phyloP scores from a whole-genome alignment of 2,888 invertebrate genomes.

The Synergus gifuensis region DNA sequence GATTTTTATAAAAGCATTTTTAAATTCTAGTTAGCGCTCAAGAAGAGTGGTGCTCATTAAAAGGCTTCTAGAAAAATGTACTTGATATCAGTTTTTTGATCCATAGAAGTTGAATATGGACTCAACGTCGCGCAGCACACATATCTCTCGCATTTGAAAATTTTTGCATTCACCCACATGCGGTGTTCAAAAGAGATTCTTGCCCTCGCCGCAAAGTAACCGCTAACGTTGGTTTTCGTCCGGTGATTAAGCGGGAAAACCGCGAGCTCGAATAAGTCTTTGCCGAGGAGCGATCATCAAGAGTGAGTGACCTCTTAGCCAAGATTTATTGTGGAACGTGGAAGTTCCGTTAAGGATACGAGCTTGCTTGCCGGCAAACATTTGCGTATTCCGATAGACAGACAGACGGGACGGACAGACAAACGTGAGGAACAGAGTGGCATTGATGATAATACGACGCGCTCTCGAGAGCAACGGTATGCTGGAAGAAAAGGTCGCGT shows the following conservation, averaged over 20 bases:
- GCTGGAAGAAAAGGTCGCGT: slow-evolving; percentile 18
- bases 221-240: slow-evolving; percentile 4
- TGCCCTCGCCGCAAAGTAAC: slow-evolving; percentile 13
- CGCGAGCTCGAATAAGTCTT: slow-evolving; percentile 21
- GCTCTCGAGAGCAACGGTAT: slow-evolving; percentile 24
- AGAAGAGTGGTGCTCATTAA: background rate
- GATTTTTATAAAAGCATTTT: background rate
- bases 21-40: background rate
- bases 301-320: slow-evolving; percentile 33
- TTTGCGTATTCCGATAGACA: slow-evolving; percentile 31
- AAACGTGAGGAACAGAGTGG: slow-evolving; percentile 31
- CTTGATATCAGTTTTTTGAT: background rate
- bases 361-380: background rate
- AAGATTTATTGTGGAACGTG: slow-evolving; percentile 33
- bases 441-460: slow-evolving; percentile 33
- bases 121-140: background rate
- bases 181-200: slow-evolving; percentile 18
- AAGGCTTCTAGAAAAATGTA: background rate
- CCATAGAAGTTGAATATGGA: background rate
- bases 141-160: background rate
- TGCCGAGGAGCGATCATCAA: slow-evolving; percentile 16
- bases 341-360: slow-evolving; percentile 38
- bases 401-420: slow-evolving; percentile 2
- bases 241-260: slow-evolving; percentile 16
- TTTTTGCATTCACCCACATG: slow-evolving; percentile 16